Base-by-base conservation (phyloP, 2,888 invertebrate genomes). In the Eurytoma adleriae region DNA sequence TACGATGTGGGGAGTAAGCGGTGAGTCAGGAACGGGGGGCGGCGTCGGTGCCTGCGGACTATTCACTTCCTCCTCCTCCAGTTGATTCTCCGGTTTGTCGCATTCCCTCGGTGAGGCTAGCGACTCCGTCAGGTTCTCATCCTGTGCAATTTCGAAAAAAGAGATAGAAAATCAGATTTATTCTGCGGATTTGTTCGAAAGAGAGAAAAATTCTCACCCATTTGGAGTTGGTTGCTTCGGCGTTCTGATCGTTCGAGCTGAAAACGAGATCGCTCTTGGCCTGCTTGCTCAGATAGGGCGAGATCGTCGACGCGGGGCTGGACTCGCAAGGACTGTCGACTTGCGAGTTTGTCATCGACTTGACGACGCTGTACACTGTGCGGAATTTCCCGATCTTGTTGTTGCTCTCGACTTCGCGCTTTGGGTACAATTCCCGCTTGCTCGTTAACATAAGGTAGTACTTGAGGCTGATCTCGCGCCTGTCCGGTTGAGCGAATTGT, bases 331-430 rank as follows among this genome's bases (percentile, higher is more conserved):
- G 83, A 57, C 85, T 88, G n/a, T 88, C 89, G 0, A 85, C 80
- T 16, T 86, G 86, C 0, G 88, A 87, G 57, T 83, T 86, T 10
- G 84, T 83, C 59, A 86, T 81, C 3, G 90, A 87, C 78, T 88
- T 88, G 30, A 86, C 87, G 3, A 90, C 87, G n/a, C 89, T 91
- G 68, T 91, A 93, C 1, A 94, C 94, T 0, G 93, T 93, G 16
- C 93, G 92, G 85, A 94, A 94, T 86, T 93, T 93, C 0, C 94
- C 94, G 3, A 93, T 89, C 82, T 92, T 92, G 50, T 87, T 89
- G 81, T 92, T 92, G 82, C 92, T 92, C 86, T 94, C 94, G 7
- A 93, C 90, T 79, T 93, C 93, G 13, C 92, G 90, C 88, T 94
- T 94, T 0, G 94, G 94, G 89, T 93, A 93, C 14, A 93, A 89